Conservation (phyloP, 2,797 vertebrate genomes). For the Myotis vivesi region DNA sequence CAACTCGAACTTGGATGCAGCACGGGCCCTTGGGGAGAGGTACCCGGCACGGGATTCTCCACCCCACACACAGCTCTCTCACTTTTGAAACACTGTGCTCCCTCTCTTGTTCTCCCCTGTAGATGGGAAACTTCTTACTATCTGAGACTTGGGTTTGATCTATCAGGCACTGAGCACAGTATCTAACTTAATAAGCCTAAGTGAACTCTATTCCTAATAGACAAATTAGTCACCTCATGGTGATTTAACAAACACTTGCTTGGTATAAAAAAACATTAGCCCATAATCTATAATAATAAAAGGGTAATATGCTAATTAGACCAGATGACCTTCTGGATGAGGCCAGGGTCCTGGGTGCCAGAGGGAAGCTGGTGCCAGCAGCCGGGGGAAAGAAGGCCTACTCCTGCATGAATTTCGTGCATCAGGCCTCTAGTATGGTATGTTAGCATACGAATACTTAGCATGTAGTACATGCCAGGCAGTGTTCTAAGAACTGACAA, state of each 20-base stretch:
- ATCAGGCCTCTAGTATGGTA: no score
- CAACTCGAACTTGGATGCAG: background rate
- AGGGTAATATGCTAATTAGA: no score
- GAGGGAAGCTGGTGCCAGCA: no score
- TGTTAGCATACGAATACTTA: background rate
- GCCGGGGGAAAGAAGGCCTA: no score
- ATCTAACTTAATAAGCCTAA: background rate
- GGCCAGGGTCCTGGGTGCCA: no score
- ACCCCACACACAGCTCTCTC: background rate
- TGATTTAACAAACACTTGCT: background rate
- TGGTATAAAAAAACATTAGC: background rate
- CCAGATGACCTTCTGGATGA: no score
- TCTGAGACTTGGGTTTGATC: background rate
- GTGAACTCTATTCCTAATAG: background rate
- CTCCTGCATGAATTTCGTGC: no score
- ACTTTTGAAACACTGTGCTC: background rate
- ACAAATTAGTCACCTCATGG: background rate
- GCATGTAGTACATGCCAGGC: background rate
- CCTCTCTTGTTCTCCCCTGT: background rate
- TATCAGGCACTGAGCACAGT: background rate
- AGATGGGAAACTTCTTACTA: background rate
- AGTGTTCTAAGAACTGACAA: background rate
- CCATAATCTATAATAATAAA: no score
- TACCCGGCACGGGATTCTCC: background rate
- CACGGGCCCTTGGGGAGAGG: background rate